Evolutionary conservation across 2,888 invertebrate species (phyloP).

Genomic region (Podotricha telesiphe): DNA sequence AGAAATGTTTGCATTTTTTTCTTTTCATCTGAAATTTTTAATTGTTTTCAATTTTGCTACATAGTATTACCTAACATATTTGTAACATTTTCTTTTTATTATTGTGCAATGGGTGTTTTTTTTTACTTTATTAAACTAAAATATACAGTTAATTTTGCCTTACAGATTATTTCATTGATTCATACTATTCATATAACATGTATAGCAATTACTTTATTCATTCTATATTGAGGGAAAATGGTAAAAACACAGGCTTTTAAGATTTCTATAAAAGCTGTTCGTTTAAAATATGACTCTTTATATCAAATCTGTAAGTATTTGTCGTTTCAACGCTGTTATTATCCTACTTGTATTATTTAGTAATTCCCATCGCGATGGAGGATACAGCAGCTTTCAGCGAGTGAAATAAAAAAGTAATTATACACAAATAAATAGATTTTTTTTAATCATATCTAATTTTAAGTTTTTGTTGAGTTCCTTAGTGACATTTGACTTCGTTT

Average conservation of each 20-base stretch:
- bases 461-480: conserved; percentile 16
- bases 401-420: neutral
- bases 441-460: neutral
- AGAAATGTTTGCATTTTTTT: neutral
- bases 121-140: neutral
- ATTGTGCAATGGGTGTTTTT: neutral
- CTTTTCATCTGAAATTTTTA: neutral
- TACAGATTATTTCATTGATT: neutral
- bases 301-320: conserved; percentile 34
- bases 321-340: neutral
- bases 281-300: conserved; percentile 22
- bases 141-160: neutral
- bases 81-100: neutral
- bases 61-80: neutral
- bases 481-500: conserved; percentile 5
- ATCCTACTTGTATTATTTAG: neutral
- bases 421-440: neutral
- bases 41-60: neutral
- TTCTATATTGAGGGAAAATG: conserved; percentile 12
- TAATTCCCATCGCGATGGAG: neutral
- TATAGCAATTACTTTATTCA: conserved; percentile 4
- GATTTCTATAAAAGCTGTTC: conserved; percentile 27
- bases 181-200: neutral
- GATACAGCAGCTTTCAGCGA: neutral
- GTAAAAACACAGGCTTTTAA: conserved; percentile 24